phyloP scores from a whole-genome alignment of 2,888 invertebrate genomes.

The Prenolepis imparis region DNA sequence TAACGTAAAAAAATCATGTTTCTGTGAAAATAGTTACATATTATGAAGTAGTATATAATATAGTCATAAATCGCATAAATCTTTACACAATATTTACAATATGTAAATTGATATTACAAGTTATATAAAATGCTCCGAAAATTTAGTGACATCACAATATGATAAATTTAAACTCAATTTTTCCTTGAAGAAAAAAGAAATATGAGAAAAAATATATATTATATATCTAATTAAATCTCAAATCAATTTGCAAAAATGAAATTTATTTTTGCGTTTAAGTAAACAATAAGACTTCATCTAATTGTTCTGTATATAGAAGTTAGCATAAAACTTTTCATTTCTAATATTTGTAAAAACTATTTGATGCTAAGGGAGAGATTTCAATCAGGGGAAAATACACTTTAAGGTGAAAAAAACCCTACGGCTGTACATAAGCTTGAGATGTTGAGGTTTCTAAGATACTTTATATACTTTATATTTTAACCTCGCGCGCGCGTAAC shows the following conservation, averaged over 20 bases:
- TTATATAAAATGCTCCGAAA: background rate
- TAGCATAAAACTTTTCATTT: background rate
- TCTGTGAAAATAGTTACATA: background rate
- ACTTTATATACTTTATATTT: constrained; percentile 13
- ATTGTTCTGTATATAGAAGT: background rate
- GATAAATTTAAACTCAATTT: background rate
- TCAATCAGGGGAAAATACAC: background rate
- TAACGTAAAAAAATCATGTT: constrained; percentile 18
- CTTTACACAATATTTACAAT: constrained; percentile 1
- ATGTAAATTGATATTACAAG: background rate
- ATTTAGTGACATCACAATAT: background rate
- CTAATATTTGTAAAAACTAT: background rate
- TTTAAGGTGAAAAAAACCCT: background rate
- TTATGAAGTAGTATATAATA: background rate
- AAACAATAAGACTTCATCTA: background rate
- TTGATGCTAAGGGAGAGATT: background rate
- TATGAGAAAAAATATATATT: background rate
- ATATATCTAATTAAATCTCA: background rate
- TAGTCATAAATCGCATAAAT: background rate
- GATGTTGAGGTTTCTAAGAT: background rate
- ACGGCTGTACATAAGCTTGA: background rate
- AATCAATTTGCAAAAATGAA: background rate
- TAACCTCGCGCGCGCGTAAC: background rate
- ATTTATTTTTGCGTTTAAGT: background rate
- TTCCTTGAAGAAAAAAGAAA: background rate